Evolutionary conservation across 2,888 invertebrate species (phyloP), one percentile per base, ranked within the genome.

Genomic region (Electrophaes corylata): DNA sequence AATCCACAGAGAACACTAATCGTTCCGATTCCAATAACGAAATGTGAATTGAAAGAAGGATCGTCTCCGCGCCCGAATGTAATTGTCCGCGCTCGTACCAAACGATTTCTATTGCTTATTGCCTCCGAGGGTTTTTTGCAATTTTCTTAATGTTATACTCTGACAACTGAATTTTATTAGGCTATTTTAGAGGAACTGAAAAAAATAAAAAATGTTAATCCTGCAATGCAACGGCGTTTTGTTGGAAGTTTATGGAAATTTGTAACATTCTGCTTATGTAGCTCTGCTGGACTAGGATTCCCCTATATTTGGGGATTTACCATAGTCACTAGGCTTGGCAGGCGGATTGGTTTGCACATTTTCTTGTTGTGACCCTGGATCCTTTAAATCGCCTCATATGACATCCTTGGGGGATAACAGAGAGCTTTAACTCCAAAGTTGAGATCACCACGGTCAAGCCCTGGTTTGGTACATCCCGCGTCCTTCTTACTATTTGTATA

Each of bases 91-190:
- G 75, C 78, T 81, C 75, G 72, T 70, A 81, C 76, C 78, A 80
- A 86, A 86, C 81, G 83, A 84, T 83, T 86, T 81, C 82, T 83
- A 84, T 83, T 83, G 84, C 83, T 85, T 79, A 83, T 84, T 85
- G 83, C 81, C 80, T 83, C 70, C 71, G 66, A 79, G 79, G 83
- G 78, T 78, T 83, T 73, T 77, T 73, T 79, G 78, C 84, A 81
- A 83, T 84, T 83, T 79, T 83, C 81, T 81, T 84, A 84, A 84
- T 83, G 81, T 80, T 79, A 81, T 79, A 79, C 79, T 77, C 79
- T 79, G 80, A 81, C 79, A 82, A 82, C 77, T 78, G 81, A 80
- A 79, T 83, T 84, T 83, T 81, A 84, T 79, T 73, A 81, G 70
- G 71, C 71, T 71, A 70, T 70, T 73, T 74, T 70, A 70, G 61